Evolutionary conservation across 1,140 invertebrate genomes (phyloP).

Genomic region (Ostrea denselamellosa): DNA sequence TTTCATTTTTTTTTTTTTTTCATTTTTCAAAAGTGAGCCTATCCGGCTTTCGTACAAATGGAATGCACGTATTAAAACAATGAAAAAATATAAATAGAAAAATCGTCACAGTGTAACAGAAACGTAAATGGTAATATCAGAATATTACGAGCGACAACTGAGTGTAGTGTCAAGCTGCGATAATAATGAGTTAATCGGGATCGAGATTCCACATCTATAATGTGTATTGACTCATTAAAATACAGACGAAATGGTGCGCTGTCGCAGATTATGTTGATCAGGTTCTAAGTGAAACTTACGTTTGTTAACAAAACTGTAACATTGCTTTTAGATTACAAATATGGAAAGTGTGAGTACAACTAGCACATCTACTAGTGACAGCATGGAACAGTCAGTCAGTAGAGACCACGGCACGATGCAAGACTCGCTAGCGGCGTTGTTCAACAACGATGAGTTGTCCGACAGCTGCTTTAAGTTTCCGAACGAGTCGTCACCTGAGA

Average conservation of each 20-base stretch:
- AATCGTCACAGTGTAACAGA: no score
- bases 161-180: no score
- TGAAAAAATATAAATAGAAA: no score
- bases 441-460: constrained; percentile 29
- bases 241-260: not conserved
- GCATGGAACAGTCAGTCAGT: not conserved
- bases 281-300: not conserved
- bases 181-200: not conserved
- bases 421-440: constrained; percentile 40
- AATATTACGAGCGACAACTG: no score
- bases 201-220: not conserved
- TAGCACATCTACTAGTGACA: not conserved
- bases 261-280: not conserved
- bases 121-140: no score
- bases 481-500: not conserved
- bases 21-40: no score
- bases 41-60: no score
- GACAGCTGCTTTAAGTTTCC: constrained; percentile 48
- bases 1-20: no score
- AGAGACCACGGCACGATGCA: not conserved
- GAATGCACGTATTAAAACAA: no score
- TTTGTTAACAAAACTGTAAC: not conserved
- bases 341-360: constrained; percentile 7
- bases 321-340: not conserved
- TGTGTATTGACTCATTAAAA: not conserved